Evolutionary conservation across 2,888 invertebrate species (phyloP).

Genomic region (Stenoptilia bipunctidactyla): DNA sequence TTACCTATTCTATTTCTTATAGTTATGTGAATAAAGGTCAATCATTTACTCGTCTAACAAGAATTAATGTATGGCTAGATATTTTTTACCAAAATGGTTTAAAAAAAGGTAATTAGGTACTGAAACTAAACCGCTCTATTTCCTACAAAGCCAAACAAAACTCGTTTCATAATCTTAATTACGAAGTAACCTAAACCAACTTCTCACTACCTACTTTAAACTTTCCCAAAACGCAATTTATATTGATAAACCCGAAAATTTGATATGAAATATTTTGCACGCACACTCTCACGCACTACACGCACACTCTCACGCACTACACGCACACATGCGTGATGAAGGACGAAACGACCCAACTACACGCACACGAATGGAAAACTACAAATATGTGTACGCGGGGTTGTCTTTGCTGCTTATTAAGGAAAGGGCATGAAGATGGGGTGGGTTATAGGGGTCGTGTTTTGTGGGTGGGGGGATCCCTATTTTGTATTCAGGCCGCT

Average conservation of each 20-base stretch:
- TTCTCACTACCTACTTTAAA: background rate
- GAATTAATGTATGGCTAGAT: too few species aligned
- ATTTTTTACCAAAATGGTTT: too few species aligned
- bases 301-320: conserved; percentile 28
- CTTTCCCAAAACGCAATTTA: conserved; percentile 13
- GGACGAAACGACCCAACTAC: conserved; percentile 32
- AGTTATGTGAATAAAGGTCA: too few species aligned
- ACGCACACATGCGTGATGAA: conserved; percentile 44
- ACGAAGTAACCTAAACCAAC: too few species aligned
- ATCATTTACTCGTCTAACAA: too few species aligned
- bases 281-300: conserved; percentile 22
- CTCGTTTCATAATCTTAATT: too few species aligned
- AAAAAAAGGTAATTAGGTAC: too few species aligned
- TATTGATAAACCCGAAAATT: conserved; percentile 65
- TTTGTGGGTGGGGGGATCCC: conserved; percentile 18
- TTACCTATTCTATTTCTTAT: too few species aligned
- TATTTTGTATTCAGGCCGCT: conserved; percentile 65
- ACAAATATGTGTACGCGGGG: conserved; percentile 64
- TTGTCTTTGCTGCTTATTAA: conserved; percentile 68
- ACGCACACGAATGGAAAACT: conserved; percentile 18
- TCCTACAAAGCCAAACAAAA: too few species aligned
- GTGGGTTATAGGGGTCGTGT: conserved; percentile 18
- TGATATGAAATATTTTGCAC: conserved; percentile 64
- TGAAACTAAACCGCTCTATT: too few species aligned
- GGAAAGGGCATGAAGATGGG: conserved; percentile 61